phyloP scores from a whole-genome alignment of 2,888 invertebrate species.

The Drosophila sordidula region DNA sequence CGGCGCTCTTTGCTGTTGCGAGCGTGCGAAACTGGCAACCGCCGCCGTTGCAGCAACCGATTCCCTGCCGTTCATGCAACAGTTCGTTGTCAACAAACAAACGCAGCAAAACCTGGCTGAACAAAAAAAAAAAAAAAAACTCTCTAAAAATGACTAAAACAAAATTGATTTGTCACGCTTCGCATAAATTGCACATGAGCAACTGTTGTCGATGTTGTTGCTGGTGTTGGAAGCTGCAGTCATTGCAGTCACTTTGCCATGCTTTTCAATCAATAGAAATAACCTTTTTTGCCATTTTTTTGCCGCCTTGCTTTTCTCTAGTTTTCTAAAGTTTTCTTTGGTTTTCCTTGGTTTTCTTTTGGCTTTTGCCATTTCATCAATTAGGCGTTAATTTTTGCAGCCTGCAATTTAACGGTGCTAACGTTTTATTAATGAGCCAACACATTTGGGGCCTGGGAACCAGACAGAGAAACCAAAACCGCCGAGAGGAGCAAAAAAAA shows the following conservation, averaged over 20 bases:
- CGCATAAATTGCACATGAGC: slow-evolving; percentile 83
- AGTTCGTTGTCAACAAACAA: slow-evolving; percentile 53
- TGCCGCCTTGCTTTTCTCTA: neutral
- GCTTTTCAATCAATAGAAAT: slow-evolving; percentile 75
- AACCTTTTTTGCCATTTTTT: slow-evolving; percentile 39
- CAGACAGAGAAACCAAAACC: neutral
- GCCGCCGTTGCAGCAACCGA: neutral
- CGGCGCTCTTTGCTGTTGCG: slow-evolving; percentile 58
- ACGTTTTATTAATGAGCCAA: slow-evolving; percentile 74
- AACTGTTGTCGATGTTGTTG: slow-evolving; percentile 40
- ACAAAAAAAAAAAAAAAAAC: slow-evolving; percentile 28
- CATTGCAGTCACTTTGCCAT: slow-evolving; percentile 55
- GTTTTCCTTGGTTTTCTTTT: slow-evolving; percentile 21
- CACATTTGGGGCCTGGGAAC: slow-evolving; percentile 69
- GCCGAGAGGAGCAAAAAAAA: neutral
- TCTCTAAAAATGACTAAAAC: slow-evolving; percentile 59
- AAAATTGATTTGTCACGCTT: slow-evolving; percentile 82
- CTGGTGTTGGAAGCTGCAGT: slow-evolving; percentile 43
- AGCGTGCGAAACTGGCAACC: slow-evolving; percentile 67
- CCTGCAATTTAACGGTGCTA: slow-evolving; percentile 69
- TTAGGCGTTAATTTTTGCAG: slow-evolving; percentile 76
- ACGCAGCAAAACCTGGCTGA: slow-evolving; percentile 30
- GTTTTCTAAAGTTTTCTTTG: neutral
- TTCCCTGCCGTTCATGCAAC: slow-evolving; percentile 42
- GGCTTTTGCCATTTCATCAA: slow-evolving; percentile 69